Base-by-base conservation (phyloP, 2,113 vertebrate genomes). In the Sander vitreus region DNA sequence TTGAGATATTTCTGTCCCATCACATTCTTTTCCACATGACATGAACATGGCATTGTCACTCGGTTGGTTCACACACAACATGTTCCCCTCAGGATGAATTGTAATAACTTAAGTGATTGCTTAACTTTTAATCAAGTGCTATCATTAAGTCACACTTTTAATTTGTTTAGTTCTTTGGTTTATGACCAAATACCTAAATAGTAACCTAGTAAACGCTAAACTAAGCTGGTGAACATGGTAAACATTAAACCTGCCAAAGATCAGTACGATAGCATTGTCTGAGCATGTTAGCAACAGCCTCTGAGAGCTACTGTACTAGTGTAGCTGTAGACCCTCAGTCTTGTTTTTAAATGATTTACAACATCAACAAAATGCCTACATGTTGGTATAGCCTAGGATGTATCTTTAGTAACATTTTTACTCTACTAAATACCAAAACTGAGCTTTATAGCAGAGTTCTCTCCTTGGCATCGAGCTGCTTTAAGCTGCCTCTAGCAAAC, bases 401-500 rank as follows among this genome's bases (percentile, higher is more conserved):
- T 4, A 63, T n/a, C 33, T 45, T 33, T 7, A 67, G 76, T 33
- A 57, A 67, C 19, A 72, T 58, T 78, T 80, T 57, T 51, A n/a
- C 57, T 30, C 33, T 19, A 25, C 13, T 16, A 59, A 19, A 23
- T 5, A 60, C 51, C 14, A 27, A 73, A 59, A 55, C 30, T 33
- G 18, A 66, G 45, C 12, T 64, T 70, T 21, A 25, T 21, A 69
- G 11, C 62, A 55, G 51, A 60, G 19, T 67, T 55, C 18, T 75
- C 39, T 39, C 27, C 23, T 80, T 16, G 51, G 73, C 60, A 76
- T 76, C 45, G 78, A 75, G 80, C 77, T 84, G 75, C 70, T 70
- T 45, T 60, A 30, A 74, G 57, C 67, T 66, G 57, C 81, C 78
- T 65, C 45, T 6, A 88, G 81, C 60, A 69, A 84, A 76, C 57